Evolutionary conservation across 2,113 vertebrate genomes (phyloP).

Genomic region (Vireo altiloquus): DNA sequence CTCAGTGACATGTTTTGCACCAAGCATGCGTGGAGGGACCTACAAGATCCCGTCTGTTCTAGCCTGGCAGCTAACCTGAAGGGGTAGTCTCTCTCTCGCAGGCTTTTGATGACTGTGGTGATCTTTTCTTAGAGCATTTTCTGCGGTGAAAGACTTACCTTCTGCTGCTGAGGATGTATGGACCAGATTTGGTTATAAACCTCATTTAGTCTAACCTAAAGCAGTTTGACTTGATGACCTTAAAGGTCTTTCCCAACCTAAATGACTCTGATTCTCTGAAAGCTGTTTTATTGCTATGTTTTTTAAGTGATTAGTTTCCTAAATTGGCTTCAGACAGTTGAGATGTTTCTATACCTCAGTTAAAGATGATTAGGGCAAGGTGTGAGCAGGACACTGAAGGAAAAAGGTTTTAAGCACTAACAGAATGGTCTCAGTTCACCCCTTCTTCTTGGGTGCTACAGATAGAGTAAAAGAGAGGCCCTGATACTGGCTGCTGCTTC

Average conservation of each 20-base stretch:
- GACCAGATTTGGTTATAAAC: background rate
- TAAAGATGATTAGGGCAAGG: background rate
- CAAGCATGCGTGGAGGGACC: accelerated
- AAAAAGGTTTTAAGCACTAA: background rate
- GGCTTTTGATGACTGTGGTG: background rate
- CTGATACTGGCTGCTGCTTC: background rate
- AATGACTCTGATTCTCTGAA: background rate
- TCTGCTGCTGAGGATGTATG: background rate
- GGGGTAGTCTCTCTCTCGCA: background rate
- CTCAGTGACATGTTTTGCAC: background rate
- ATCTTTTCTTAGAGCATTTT: background rate
- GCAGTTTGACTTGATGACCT: background rate
- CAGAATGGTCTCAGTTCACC: background rate
- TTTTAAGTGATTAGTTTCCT: background rate
- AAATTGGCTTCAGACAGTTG: background rate
- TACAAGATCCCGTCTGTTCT: background rate
- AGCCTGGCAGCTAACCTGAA: background rate
- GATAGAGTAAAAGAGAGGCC: background rate
- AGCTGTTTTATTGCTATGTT: background rate
- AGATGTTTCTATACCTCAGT: background rate
- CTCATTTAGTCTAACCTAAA: background rate
- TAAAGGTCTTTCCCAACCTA: background rate
- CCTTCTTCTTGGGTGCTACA: accelerated
- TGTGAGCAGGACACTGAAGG: background rate
- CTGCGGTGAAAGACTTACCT: background rate